Base-by-base conservation (phyloP, 2,797 vertebrate species). In the Babyrousa celebensis region DNA sequence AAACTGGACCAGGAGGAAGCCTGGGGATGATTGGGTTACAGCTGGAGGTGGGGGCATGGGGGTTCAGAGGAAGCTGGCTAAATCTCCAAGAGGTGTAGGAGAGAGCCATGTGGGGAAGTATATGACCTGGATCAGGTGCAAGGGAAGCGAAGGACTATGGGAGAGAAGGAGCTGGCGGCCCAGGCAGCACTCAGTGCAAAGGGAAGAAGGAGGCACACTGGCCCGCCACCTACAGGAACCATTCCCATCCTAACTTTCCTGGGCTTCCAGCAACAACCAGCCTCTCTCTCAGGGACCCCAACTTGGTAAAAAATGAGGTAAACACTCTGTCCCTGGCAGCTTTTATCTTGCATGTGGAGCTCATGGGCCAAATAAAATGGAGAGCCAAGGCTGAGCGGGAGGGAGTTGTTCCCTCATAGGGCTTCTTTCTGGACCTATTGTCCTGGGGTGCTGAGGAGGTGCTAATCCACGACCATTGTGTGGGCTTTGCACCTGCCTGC, bases 361-460 rank as follows among this genome's bases (percentile, higher is more conserved):
- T 92, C 60, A 56, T 0, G 0, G 63, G 21, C 75, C 56, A 85
- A 43, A 89, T 54, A 52, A 29, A 83, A 83, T 36, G 6, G 20
- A 91, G 75, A 87, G 32, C 18, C 21, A 54, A 52, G n/a, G 65
- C 40, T 62, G 8, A 27, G 14, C 15, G 29, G n/a, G 74, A 63
- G 80, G 0, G 5, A 92, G 48, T 63, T 43, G 70, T 60, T 60
- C 43, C 29, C 10, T 58, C 4, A 5, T 11, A 91, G 36, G n/a
- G 14, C 62, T 74, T 54, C 18, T 89, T 52, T 93, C 68, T 54
- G 32, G 40, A n/a, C 6, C 85, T 87, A 1, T 88, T 87, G 68
- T 92, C 63, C 58, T n/a, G 9, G 56, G 58, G 29, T 94, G 54
- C 82, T 74, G 63, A 97, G 60, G 63, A 92, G 78, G 92, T 52